Base-by-base conservation (phyloP, 2,888 invertebrate species). In the Diplazon laetatorius region DNA sequence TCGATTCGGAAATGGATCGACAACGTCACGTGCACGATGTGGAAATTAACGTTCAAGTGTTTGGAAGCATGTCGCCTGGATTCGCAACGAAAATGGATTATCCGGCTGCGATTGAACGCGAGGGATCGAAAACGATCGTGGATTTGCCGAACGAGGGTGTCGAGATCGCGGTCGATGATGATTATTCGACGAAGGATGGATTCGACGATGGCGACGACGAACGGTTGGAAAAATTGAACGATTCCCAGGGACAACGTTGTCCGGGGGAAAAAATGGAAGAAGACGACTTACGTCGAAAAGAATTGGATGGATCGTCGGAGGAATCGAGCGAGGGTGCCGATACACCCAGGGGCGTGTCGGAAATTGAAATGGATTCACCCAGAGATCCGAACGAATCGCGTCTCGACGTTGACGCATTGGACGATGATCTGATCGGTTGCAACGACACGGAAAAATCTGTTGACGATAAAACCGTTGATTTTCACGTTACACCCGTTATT, bases 311-410 rank as follows among this genome's bases (percentile, higher is more conserved):
- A n/a, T 82, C 84, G 0, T 88, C 88, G 0, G 90, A 89, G 8
- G n/a, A n/a, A n/a, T 87, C 85, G 2, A 90, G 88, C 66, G 90
- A 90, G 68, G 88, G 82, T 6, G 85, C 85, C 6, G 89, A 89
- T 62, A 89, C 89, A 1, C 88, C 88, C 0, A 83, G 85, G 62
- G 89, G 87, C 37, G 85, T 89, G 8, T 88, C 89, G 1, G 89
- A 90, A 68, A 88, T 89, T 18, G 89, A 90, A 50, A 84, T 87
- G 78, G 90, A 89, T 62, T 89, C 90, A 0, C 88, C 90, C 3
- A 82, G 88, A 71, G 87, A 89, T 72, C 76, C 80, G 1, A 88
- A 88, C 42, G 84, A 85, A 14, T 87, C 88, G 0, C 86, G 87
- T 55, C 69, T 87, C 12, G 88, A 90, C 22, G 82, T 88, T 1